Conservation (phyloP, 2,113 vertebrate species). For the Collichthys lucidus region DNA sequence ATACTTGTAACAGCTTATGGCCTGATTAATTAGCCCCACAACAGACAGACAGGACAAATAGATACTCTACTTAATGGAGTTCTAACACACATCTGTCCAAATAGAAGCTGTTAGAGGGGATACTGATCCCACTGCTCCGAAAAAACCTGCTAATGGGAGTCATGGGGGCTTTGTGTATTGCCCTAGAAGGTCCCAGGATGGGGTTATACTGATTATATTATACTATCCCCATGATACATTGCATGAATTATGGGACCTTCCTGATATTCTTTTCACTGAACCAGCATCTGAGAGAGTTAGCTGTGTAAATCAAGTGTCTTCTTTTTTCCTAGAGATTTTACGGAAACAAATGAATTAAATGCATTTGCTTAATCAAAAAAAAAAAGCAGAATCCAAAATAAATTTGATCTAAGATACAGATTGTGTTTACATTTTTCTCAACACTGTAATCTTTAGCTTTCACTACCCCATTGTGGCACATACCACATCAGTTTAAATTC, state of each 20-base stretch:
- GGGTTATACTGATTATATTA: background rate
- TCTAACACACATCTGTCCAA: background rate
- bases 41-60: constrained; percentile 2
- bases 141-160: background rate
- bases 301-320: too few relatives aligned
- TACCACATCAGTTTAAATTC: too few relatives aligned
- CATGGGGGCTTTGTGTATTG: background rate
- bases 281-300: too few relatives aligned
- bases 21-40: constrained; percentile 1
- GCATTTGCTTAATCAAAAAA: too few relatives aligned
- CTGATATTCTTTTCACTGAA: too few relatives aligned
- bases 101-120: background rate
- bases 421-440: background rate
- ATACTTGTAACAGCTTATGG: background rate
- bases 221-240: background rate
- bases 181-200: background rate
- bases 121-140: background rate
- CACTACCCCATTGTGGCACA: too few relatives aligned
- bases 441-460: too few relatives aligned
- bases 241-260: too few relatives aligned
- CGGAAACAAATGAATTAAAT: too few relatives aligned
- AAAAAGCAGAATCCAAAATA: too few relatives aligned
- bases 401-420: too few relatives aligned
- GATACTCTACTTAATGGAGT: background rate
- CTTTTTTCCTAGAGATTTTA: too few relatives aligned